These are phyloP conservation scores for Strigamia maritima DNA, from an alignment of 2,888 invertebrate genomes.

Conservation along the genomic window DNA sequence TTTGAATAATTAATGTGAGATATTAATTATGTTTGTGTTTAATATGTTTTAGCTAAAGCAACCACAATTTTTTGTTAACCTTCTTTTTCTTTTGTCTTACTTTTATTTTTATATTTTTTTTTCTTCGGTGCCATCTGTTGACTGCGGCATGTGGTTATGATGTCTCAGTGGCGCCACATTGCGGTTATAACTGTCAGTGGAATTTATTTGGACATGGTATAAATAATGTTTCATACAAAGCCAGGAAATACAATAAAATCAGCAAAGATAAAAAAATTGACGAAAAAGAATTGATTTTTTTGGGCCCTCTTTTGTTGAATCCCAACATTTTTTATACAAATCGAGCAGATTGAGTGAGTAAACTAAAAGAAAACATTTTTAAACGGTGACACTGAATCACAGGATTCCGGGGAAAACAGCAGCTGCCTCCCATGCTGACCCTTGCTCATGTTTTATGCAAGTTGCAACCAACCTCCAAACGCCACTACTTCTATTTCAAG, in stretches of 20 bases:
- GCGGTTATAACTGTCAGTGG: slow-evolving; percentile 24
- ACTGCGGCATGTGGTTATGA: slow-evolving; percentile 24
- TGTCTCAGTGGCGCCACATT: slow-evolving; percentile 21
- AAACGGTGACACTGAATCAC: slow-evolving; percentile 27
- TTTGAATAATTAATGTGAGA: too few relatives aligned
- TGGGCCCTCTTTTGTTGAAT: neutral
- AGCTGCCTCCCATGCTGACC: slow-evolving; percentile 25
- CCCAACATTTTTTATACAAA: slow-evolving; percentile 5
- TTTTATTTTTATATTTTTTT: neutral
- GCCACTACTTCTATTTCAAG: slow-evolving; percentile 13
- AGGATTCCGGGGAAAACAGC: slow-evolving; percentile 1
- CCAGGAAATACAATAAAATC: neutral
- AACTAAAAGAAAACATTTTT: slow-evolving; percentile 17
- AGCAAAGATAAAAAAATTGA: neutral
- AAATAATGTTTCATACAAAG: slow-evolving; percentile 2
- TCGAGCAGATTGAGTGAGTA: slow-evolving; percentile 17
- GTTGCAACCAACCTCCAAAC: slow-evolving; percentile 27
- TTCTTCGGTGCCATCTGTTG: slow-evolving; percentile 8
- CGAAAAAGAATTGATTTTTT: neutral
- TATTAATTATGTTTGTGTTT: too few relatives aligned
- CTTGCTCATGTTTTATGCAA: slow-evolving; percentile 24
- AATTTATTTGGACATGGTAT: slow-evolving; percentile 18
- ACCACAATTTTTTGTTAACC: neutral
- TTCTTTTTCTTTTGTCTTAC: neutral
- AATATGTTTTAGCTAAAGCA: neutral